phyloP scores from a whole-genome alignment of 2,113 vertebrate species.

The Colaptes auratus region DNA sequence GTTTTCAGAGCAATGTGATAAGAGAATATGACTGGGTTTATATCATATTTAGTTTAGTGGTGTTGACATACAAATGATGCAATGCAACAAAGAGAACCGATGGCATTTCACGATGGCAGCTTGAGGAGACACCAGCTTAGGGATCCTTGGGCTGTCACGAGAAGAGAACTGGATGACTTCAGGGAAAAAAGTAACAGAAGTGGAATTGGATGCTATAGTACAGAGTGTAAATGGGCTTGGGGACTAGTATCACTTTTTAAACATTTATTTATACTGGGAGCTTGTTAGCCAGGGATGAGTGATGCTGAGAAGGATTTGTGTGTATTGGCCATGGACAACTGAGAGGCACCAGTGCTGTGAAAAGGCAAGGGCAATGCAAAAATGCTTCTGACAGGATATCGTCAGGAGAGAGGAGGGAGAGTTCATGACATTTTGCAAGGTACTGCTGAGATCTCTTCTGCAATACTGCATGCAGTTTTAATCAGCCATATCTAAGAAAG shows the following conservation, averaged over 20 bases:
- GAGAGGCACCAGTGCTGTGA: neutral
- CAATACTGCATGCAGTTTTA: neutral
- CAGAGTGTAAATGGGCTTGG: neutral
- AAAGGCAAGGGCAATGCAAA: neutral
- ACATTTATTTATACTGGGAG: neutral
- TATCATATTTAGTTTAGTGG: neutral
- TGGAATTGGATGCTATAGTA: conserved; percentile 4
- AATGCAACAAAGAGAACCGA: neutral
- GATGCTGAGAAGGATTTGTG: neutral
- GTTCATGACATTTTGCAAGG: neutral
- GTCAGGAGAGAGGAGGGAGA: neutral
- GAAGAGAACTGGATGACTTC: neutral
- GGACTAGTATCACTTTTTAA: neutral
- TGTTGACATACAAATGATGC: accelerated
- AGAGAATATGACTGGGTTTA: neutral
- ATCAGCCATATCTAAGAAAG: conserved; percentile 24
- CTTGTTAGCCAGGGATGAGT: conserved; percentile 22
- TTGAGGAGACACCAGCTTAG: neutral
- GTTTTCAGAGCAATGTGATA: neutral
- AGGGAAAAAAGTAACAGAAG: neutral
- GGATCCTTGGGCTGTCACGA: neutral
- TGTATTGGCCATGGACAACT: neutral
- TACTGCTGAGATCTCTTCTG: neutral
- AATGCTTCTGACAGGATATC: neutral
- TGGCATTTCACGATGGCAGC: neutral